Evolutionary conservation across 2,113 vertebrate genomes (phyloP).

Genomic region (Tragelaphus buxtoni): DNA sequence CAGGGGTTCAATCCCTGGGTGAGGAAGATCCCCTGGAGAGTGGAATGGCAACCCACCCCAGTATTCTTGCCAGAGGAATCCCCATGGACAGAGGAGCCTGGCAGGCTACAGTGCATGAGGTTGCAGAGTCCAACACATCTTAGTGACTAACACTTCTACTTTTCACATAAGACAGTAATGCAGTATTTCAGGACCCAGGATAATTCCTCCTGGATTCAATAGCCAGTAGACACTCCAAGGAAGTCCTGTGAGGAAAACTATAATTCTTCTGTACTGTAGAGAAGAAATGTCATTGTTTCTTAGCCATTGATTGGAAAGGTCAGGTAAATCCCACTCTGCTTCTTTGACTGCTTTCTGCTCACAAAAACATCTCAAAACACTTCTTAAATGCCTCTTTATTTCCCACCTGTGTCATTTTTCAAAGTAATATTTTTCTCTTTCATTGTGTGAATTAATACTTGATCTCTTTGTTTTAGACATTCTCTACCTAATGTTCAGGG

Average conservation of each 20-base stretch:
- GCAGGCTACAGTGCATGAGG: not conserved
- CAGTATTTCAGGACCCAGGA: not conserved
- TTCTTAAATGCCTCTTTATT: not conserved
- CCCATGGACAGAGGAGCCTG: not conserved
- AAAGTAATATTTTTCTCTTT: not conserved
- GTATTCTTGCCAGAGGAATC: not conserved
- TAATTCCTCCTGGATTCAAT: not conserved
- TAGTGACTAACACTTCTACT: not conserved
- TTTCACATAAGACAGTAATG: not conserved
- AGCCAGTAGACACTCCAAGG: not conserved
- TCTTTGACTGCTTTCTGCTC: not conserved
- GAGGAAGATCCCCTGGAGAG: not conserved
- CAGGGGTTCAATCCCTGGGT: not conserved
- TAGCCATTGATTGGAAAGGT: not conserved
- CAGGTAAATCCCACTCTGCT: not conserved
- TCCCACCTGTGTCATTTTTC: not conserved
- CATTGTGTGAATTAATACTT: not conserved
- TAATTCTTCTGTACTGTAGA: not conserved
- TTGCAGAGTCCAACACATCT: not conserved
- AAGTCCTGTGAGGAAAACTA: not conserved
- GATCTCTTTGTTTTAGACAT: not conserved
- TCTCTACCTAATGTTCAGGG: not conserved
- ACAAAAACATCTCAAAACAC: not conserved
- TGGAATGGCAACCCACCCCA: not conserved
- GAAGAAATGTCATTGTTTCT: not conserved